These are phyloP conservation scores for Enteromius radiatus DNA, from an alignment of 2,797 vertebrate species.

Conservation along the genomic window DNA sequence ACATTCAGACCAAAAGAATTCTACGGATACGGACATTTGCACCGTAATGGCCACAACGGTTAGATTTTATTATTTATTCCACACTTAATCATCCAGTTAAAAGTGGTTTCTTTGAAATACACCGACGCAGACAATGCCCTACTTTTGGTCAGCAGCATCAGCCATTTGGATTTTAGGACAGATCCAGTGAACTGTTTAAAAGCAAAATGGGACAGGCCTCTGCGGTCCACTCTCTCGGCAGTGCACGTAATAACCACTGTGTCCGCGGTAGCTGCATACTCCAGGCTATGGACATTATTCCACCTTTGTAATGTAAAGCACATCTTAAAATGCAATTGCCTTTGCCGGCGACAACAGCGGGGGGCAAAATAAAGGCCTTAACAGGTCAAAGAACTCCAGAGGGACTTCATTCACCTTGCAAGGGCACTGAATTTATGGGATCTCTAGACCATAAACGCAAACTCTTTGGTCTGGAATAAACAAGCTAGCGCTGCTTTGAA, in stretches of 20 bases:
- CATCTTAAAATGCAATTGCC: slow-evolving; percentile 70
- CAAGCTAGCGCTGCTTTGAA: slow-evolving; percentile 43
- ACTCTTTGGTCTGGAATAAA: slow-evolving; percentile 53
- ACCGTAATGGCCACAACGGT: background rate
- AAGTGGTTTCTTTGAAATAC: slow-evolving; percentile 21
- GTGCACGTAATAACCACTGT: slow-evolving; percentile 13
- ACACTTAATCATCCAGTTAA: background rate
- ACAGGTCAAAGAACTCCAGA: slow-evolving; percentile 69
- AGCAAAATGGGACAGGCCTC: slow-evolving; percentile 49
- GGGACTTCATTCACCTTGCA: slow-evolving; percentile 51
- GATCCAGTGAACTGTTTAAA: slow-evolving; percentile 47
- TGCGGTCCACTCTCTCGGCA: slow-evolving; percentile 30
- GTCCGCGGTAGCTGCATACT: slow-evolving; percentile 63
- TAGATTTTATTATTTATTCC: background rate
- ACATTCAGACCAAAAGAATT: slow-evolving; percentile 14
- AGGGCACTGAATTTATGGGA: slow-evolving; percentile 57
- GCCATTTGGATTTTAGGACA: slow-evolving; percentile 35
- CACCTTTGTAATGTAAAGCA: slow-evolving; percentile 69
- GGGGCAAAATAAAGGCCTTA: slow-evolving; percentile 67
- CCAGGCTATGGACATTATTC: slow-evolving; percentile 64
- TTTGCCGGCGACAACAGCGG: slow-evolving; percentile 63
- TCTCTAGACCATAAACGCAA: slow-evolving; percentile 76
- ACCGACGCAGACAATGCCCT: slow-evolving; percentile 14
- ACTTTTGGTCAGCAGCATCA: slow-evolving; percentile 33
- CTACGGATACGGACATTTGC: background rate